These are phyloP conservation scores for Bombus soroeensis DNA, from an alignment of 1,140 invertebrate species.

Conservation along the genomic window DNA sequence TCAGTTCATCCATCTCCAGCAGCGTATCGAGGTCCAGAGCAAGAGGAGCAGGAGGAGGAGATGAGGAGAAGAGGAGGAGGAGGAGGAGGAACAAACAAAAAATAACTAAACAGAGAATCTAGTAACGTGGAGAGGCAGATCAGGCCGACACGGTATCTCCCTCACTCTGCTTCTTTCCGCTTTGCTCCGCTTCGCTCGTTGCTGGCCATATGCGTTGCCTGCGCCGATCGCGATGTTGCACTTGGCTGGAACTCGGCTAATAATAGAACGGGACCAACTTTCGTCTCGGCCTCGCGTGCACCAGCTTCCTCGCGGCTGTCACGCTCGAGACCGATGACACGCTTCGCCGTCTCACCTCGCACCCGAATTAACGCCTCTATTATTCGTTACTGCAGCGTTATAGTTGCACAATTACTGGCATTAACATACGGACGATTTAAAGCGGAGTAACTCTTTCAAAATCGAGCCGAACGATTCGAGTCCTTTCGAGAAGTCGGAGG, in stretches of 20 bases:
- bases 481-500: too few relatives aligned
- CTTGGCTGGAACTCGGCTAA: slow-evolving; percentile 57
- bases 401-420: too few relatives aligned
- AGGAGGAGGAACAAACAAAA: neutral
- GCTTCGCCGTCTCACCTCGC: slow-evolving; percentile 9
- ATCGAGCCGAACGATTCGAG: too few relatives aligned
- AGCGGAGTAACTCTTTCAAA: too few relatives aligned
- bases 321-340: slow-evolving; percentile 39
- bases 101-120: slow-evolving; percentile 1
- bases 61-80: neutral
- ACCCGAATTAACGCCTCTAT: neutral
- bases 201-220: slow-evolving; percentile 51
- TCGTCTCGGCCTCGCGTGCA: slow-evolving; percentile 49
- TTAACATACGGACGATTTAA: too few relatives aligned
- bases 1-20: neutral
- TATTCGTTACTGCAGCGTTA: too few relatives aligned
- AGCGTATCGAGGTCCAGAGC: neutral
- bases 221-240: slow-evolving; percentile 46
- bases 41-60: neutral
- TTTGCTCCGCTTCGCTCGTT: slow-evolving; percentile 38
- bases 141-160: neutral
- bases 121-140: slow-evolving; percentile 10
- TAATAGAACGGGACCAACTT: slow-evolving; percentile 59
- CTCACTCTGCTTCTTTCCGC: neutral
- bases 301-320: slow-evolving; percentile 36